Base-by-base conservation (phyloP, 2,888 invertebrate species). In the Pimpla rufipes region DNA sequence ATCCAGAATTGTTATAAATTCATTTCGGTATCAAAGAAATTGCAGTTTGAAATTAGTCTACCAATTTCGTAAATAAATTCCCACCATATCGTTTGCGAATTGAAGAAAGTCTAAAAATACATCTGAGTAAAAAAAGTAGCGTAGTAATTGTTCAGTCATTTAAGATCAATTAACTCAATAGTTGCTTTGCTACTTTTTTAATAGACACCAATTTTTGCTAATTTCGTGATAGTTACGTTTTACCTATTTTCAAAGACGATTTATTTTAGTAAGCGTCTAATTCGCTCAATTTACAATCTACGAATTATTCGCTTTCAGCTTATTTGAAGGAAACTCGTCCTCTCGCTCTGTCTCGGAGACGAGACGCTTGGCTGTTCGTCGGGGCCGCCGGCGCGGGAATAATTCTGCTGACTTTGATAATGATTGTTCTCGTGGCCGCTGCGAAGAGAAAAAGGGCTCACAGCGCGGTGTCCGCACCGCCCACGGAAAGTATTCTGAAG, bases 281-380 rank as follows among this genome's bases (percentile, higher is more conserved):
- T 57, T 29, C 3, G 23, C 21, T 57, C 6, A n/a, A 7, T 35
- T 29, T 6, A n/a, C 29, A 57, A 59, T 70, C n/a, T 50, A 13
- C 50, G 13, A 35, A 4, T 13, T 45, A 57, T 23, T 2, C 75
- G 29, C 13, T 93, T 93, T 23, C 94, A 96, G 97, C 97, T 83
- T 97, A 96, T 93, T 93, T 96, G 89, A 96, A 96, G 91, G 95
- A 95, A 50, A 94, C 95, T 0, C 95, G 95, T 85, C 95, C 96
- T 2, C 93, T 96, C 84, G 95, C 95, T 1, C 94, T 95, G 18
- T 92, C 95, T 88, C 87, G 94, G 88, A 89, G 93, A 59, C 93
- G 94, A 80, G 94, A 95, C 85, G 94, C 94, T 0, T 96, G 96
- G 96, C 94, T 96, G 0, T 93, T 96, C 75, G 94, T 95, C 0